phyloP scores from a whole-genome alignment of 2,113 vertebrate species.

The Dicerorhinus sumatrensis region DNA sequence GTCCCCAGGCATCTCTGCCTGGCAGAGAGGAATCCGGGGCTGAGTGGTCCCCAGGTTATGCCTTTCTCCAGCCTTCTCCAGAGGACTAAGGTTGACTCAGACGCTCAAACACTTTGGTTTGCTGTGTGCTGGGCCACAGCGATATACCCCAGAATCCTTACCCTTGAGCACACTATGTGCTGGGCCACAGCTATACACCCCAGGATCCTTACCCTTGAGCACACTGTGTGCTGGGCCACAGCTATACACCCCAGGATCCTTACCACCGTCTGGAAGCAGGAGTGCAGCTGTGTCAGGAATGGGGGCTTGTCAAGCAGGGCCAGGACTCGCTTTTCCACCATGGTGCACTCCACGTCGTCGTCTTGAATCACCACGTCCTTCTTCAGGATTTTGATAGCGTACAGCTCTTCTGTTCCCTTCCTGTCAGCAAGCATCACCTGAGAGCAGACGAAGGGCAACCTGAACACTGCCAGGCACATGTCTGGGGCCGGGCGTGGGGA shows the following conservation, averaged over 20 bases:
- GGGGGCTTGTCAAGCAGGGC: constrained; percentile 95
- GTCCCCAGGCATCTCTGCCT: background rate
- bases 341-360: constrained; percentile 98
- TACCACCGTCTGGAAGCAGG: constrained; percentile 99
- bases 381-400: constrained; percentile 98
- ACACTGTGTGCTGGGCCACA: accelerated
- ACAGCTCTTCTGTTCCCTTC: constrained; percentile 96
- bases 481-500: background rate
- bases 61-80: background rate
- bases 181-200: accelerated
- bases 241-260: constrained; percentile 52
- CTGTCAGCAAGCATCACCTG: constrained; percentile 98
- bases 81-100: background rate
- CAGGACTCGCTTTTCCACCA: constrained; percentile 98
- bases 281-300: constrained; percentile 97
- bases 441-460: background rate
- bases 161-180: constrained; percentile 47
- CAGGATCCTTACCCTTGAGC: constrained; percentile 84
- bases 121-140: accelerated
- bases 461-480: background rate
- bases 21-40: background rate
- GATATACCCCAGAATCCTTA: constrained; percentile 78
- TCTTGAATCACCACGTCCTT: constrained; percentile 99
- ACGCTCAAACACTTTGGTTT: accelerated
- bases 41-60: accelerated